Conservation (phyloP, 2,888 invertebrate genomes). For the Drosophila rubida region DNA sequence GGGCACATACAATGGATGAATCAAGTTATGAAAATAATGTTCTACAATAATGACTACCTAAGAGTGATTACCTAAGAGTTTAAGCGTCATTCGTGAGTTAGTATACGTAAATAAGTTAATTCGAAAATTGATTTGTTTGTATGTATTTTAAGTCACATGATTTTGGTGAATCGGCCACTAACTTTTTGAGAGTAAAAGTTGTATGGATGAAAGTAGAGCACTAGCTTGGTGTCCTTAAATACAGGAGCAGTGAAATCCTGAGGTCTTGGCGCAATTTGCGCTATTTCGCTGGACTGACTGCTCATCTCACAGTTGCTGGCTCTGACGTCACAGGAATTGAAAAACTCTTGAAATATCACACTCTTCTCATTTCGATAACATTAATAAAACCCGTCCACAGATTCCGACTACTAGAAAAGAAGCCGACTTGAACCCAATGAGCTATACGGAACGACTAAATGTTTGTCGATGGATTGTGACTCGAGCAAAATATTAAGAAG, state of each 20-base stretch:
- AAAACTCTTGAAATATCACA: slow-evolving; percentile 58
- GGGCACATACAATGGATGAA: not conserved
- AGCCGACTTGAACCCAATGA: slow-evolving; percentile 36
- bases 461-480: slow-evolving; percentile 20
- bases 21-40: slow-evolving; percentile 11
- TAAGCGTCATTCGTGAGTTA: slow-evolving; percentile 28
- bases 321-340: not conserved
- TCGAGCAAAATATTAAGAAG: slow-evolving; percentile 22
- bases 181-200: slow-evolving; percentile 92
- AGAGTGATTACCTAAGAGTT: slow-evolving; percentile 49
- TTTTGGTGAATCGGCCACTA: slow-evolving; percentile 62
- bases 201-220: slow-evolving; percentile 89
- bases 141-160: slow-evolving; percentile 46
- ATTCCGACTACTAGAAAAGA: slow-evolving; percentile 8
- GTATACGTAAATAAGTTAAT: not conserved
- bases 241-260: slow-evolving; percentile 80
- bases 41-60: slow-evolving; percentile 31
- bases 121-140: not conserved
- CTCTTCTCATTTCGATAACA: slow-evolving; percentile 35
- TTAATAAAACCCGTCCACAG: slow-evolving; percentile 27
- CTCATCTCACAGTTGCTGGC: slow-evolving; percentile 42
- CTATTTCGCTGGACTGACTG: slow-evolving; percentile 38
- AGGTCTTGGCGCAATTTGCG: slow-evolving; percentile 20
- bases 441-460: slow-evolving; percentile 43
- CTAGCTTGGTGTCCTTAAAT: slow-evolving; percentile 84